phyloP scores from a whole-genome alignment of 2,797 vertebrate genomes.

The Cyprinodon diabolis region DNA sequence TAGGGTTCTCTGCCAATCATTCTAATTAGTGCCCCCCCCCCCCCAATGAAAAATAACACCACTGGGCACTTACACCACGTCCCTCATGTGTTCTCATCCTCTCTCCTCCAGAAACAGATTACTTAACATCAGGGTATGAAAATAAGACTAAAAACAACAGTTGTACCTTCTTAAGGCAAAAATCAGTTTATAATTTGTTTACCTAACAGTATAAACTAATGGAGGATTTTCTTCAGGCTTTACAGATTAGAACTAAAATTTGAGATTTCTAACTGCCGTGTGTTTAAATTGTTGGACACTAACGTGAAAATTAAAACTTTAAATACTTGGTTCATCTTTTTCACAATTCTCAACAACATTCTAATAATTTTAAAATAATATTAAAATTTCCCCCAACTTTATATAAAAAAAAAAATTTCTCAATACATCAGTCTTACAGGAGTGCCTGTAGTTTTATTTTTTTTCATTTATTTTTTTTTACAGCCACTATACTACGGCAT shows the following conservation, averaged over 20 bases:
- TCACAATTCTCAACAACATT: constrained; percentile 37
- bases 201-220: constrained; percentile 33
- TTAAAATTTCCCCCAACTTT: constrained; percentile 45
- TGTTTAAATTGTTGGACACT: constrained; percentile 12
- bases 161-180: constrained; percentile 65
- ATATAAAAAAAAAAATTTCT: constrained; percentile 41
- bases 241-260: constrained; percentile 30
- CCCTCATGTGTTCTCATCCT: constrained; percentile 79
- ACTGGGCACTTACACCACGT: constrained; percentile 43
- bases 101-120: constrained; percentile 79
- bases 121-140: constrained; percentile 81
- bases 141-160: constrained; percentile 76
- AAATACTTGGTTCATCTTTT: constrained; percentile 27
- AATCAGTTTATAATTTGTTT: constrained; percentile 47
- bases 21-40: constrained; percentile 75
- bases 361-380: constrained; percentile 39
- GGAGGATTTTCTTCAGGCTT: constrained; percentile 34
- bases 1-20: constrained; percentile 75
- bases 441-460: constrained; percentile 30
- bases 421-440: constrained; percentile 67
- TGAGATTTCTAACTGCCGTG: neutral
- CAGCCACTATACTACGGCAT: constrained; percentile 64
- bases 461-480: constrained; percentile 34
- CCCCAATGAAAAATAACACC: no score
- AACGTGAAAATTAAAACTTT: constrained; percentile 28